Evolutionary conservation across 2,797 vertebrate species (phyloP), one percentile per base, ranked within the genome.

Genomic region (Microcaecilia unicolor): DNA sequence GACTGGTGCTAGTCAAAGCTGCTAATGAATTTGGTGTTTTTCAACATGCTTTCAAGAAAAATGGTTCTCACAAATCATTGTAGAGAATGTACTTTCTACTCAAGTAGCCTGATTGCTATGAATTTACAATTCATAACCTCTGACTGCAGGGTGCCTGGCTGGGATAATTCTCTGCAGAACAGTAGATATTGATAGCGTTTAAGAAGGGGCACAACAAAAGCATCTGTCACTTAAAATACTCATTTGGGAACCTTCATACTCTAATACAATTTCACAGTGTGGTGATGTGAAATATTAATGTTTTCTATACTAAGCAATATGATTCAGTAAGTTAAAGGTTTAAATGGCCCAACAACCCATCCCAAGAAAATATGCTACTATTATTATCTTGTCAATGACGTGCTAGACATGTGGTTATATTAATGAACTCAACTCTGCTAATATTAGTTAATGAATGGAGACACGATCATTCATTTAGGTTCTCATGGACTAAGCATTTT

Each of bases 71-170:
- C 9, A 43, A 64, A 51, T 53, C 20, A 50, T 2, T 17, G 29
- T 32, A 28, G 25, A 34, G 28, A 13, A 15, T 30, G n/a, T 11
- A 18, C 31, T 43, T 50, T 44, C 9, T 26, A 57, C 17, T 33
- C 40, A 24, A 48, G 40, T 40, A 21, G 32, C 23, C 19, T 47
- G 40, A 41, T 51, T 54, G 50, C 58, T 28, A 54, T 32, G 24
- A 34, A 42, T 60, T 64, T 51, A 50, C 48, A 55, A 51, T 45
- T 60, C 41, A 42, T 22, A 51, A 57, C n/a, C 28, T 41, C 22
- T 38, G 23, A 32, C 18, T 44, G 25, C 30, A 44, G 44, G 11
- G 19, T 36, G 19, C 35, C 39, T 22, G 25, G 19, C 52, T 25
- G 16, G 48, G 36, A 40, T 55, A 60, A 51, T 37, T 15, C 44